phyloP scores from a whole-genome alignment of 2,797 vertebrate genomes.

The Vespertilio murinus region DNA sequence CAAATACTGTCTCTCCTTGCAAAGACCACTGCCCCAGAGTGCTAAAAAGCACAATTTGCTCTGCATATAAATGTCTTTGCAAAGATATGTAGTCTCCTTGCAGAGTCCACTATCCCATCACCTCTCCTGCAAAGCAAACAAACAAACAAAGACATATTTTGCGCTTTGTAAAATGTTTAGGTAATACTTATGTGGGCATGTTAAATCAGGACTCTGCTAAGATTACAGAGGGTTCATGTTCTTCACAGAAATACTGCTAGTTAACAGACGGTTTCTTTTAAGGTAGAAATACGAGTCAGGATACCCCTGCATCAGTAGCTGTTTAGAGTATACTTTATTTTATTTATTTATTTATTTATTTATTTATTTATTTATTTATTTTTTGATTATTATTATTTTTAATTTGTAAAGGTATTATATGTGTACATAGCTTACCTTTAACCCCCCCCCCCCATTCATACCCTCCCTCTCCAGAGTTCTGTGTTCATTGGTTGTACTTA shows the following conservation, averaged over 20 bases:
- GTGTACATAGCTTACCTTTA: no score
- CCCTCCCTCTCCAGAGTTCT: no score
- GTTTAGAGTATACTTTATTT: no score
- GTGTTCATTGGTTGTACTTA: no score
- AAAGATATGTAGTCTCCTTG: not conserved
- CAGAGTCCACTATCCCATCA: not conserved
- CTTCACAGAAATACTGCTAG: not conserved
- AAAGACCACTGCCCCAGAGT: not conserved
- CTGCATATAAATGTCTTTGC: not conserved
- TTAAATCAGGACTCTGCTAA: not conserved
- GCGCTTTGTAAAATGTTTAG: constrained; percentile 10
- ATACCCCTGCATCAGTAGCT: not conserved
- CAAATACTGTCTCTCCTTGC: not conserved
- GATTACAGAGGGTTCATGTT: not conserved
- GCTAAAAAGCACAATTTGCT: not conserved
- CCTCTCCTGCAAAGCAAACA: no score
- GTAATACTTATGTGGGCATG: not conserved
- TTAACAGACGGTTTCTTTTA: constrained; percentile 1
- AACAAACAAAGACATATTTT: not conserved
- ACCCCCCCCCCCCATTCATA: no score
- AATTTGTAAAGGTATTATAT: no score
- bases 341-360: no score
- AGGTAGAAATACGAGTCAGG: not conserved
- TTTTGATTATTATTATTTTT: no score
- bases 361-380: no score